These are phyloP conservation scores for Lasioglossum albipes DNA, from an alignment of 1,140 invertebrate species.

Conservation along the genomic window DNA sequence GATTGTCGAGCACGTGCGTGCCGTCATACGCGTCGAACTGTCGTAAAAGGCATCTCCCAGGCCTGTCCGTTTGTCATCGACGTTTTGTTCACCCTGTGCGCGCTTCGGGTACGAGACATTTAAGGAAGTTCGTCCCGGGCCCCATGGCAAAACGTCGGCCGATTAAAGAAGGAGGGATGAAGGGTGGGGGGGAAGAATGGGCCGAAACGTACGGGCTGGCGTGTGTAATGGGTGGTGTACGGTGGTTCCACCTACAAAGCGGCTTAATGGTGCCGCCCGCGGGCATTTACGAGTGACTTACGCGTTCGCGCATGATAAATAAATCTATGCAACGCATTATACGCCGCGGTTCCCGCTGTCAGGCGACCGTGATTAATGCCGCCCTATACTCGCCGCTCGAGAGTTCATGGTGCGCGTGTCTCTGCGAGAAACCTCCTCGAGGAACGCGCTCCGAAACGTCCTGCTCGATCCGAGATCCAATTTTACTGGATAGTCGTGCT, in stretches of 20 bases:
- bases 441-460: background rate
- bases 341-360: slow-evolving; percentile 63
- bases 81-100: slow-evolving; percentile 44
- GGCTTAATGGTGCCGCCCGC: slow-evolving; percentile 54
- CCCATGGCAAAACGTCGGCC: slow-evolving; percentile 16
- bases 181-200: background rate
- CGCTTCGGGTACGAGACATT: slow-evolving; percentile 23
- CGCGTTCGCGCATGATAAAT: slow-evolving; percentile 70
- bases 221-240: slow-evolving; percentile 39
- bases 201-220: slow-evolving; percentile 4
- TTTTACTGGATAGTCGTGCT: too few species aligned
- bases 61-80: slow-evolving; percentile 17
- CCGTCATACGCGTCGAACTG: slow-evolving; percentile 20
- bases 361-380: slow-evolving; percentile 67
- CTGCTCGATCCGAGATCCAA: too few species aligned
- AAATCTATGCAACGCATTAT: slow-evolving; percentile 72
- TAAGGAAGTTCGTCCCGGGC: slow-evolving; percentile 47
- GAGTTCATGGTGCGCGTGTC: slow-evolving; percentile 26
- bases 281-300: slow-evolving; percentile 66
- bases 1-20: background rate
- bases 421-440: background rate
- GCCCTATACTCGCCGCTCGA: slow-evolving; percentile 14
- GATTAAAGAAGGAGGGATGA: slow-evolving; percentile 44
- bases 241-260: slow-evolving; percentile 59
- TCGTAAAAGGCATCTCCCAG: slow-evolving; percentile 29